Base-by-base conservation (phyloP, 2,888 invertebrate genomes). In the Phrixothrix hirtus region DNA sequence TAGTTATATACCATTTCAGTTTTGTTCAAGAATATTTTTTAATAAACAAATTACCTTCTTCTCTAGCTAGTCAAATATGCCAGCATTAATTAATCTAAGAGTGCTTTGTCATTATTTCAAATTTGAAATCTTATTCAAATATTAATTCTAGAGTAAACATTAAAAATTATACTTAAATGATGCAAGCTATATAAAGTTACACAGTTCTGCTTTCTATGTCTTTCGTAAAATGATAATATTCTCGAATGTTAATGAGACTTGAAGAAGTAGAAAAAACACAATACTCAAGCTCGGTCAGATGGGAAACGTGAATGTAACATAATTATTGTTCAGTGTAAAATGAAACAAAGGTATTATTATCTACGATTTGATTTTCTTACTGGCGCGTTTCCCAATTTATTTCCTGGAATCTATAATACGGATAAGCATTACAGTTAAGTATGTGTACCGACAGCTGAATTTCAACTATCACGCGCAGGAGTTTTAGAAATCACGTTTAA, bases 401-500 rank as follows among this genome's bases (percentile, higher is more conserved):
- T 41, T 29, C 48, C 32, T 30, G n/a, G n/a, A n/a, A n/a, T n/a
- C n/a, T n/a, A n/a, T n/a, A n/a, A n/a, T n/a, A n/a, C n/a, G n/a
- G n/a, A n/a, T n/a, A n/a, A n/a, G 32, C 34, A 47, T 47, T 47
- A 47, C 21, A 47, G 39, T 41, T 30, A 30, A 41, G 41, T 30
- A 42, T 35, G 31, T 42, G 35, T 42, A 41, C 15, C 16, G 17
- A 27, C 42, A 41, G 41, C 36, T 36, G 48, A 48, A 48, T 41
- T 17, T 16, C 30, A 17, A 25, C 17, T 29, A 43, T 43, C 38
- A 44, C 37, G 38, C 38, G 30, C 36, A 31, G 34, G 37, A 21
- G 42, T 43, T 50, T 50, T 50, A 30, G 43, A 43, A 50, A 37
- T 50, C 43, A 44, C 50, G 44, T 51, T 35, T 30, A 15, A 9